These are phyloP conservation scores for Zingel zingel DNA, from an alignment of 2,113 vertebrate genomes.

Conservation along the genomic window DNA sequence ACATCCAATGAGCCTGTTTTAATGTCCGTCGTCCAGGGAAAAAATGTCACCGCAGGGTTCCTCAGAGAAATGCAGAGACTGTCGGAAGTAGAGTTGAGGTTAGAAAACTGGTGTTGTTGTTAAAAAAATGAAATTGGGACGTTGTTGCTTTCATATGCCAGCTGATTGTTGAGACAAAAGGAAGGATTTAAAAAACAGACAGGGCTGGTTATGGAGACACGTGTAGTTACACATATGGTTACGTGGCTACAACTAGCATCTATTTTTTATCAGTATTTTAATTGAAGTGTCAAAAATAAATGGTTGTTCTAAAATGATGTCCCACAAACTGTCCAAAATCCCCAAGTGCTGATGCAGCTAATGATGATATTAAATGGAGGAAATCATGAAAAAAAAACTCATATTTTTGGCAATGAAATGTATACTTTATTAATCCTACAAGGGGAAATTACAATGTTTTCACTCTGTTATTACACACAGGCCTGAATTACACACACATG, in stretches of 20 bases:
- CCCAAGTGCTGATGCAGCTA: neutral
- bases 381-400: neutral
- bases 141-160: neutral
- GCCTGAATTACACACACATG: too few relatives aligned
- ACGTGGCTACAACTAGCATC: neutral
- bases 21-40: neutral
- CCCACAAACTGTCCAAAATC: neutral
- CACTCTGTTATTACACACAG: too few relatives aligned
- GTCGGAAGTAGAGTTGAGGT: neutral
- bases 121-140: too few relatives aligned
- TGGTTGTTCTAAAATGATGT: neutral
- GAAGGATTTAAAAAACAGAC: neutral
- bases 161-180: neutral
- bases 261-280: neutral
- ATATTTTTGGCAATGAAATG: neutral
- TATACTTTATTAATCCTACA: too few relatives aligned
- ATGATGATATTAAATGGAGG: neutral
- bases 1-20: constrained; percentile 44
- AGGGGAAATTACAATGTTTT: too few relatives aligned
- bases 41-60: constrained; percentile 42
- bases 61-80: constrained; percentile 1
- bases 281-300: neutral
- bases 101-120: constrained; percentile 14
- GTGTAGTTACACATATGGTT: neutral
- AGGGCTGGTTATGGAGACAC: neutral